Conservation (phyloP, 35 echinoderm and acorn worm genomes). For the Amphiura filiformis region DNA sequence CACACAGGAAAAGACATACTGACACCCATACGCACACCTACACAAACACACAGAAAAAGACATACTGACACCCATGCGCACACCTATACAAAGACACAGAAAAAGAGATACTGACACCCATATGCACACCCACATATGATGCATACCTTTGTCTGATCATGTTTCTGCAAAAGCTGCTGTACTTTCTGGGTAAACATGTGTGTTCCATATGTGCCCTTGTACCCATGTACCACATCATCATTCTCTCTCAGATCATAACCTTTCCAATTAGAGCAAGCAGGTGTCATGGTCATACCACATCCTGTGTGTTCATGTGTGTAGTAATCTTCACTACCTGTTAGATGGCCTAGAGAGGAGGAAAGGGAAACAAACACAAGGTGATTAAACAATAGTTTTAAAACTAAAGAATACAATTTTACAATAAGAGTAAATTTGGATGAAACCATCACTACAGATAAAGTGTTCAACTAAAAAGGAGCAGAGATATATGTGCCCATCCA, state of each 20-base stretch:
- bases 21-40: too few species aligned
- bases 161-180: slow-evolving; percentile 45
- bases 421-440: not conserved
- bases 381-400: not conserved
- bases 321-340: slow-evolving; percentile 85
- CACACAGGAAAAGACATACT: too few species aligned
- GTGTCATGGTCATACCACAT: slow-evolving; percentile 10
- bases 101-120: too few species aligned
- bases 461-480: too few species aligned
- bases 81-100: too few species aligned
- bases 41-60: too few species aligned
- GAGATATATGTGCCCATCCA: too few species aligned
- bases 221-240: slow-evolving; percentile 50
- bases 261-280: slow-evolving; percentile 41
- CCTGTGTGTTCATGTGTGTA: slow-evolving; percentile 54
- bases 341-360: slow-evolving; percentile 46
- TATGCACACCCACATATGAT: too few species aligned
- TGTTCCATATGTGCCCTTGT: slow-evolving; percentile 62
- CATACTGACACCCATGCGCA: too few species aligned
- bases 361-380: not conserved
- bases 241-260: slow-evolving; percentile 76
- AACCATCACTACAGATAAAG: too few species aligned
- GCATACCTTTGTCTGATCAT: not conserved
- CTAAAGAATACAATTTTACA: not conserved
- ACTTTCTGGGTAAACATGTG: slow-evolving; percentile 62